Evolutionary conservation across 2,797 vertebrate genomes (phyloP).

Genomic region (Tadarida brasiliensis): DNA sequence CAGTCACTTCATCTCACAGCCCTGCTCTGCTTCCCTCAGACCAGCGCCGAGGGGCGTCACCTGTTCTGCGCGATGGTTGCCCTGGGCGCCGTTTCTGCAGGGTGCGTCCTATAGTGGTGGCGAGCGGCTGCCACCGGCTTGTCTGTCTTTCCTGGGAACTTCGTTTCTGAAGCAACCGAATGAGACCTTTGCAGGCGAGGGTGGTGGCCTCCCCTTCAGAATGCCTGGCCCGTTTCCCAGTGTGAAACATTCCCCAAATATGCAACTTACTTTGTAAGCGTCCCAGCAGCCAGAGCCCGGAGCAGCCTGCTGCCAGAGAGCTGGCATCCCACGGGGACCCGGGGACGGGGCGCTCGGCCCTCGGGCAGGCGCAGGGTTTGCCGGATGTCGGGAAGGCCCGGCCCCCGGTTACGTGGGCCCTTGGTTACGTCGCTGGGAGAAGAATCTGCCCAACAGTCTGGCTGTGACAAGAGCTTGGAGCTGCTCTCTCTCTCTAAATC

Average conservation of each 20-base stretch:
- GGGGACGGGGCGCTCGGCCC: neutral
- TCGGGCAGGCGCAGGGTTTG: neutral
- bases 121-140: neutral
- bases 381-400: slow-evolving; percentile 31
- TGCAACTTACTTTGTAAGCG: slow-evolving; percentile 56
- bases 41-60: neutral
- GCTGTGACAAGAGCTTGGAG: neutral
- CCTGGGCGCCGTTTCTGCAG: neutral
- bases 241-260: slow-evolving; percentile 79
- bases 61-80: neutral
- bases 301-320: neutral
- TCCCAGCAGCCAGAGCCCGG: slow-evolving; percentile 31
- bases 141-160: slow-evolving; percentile 67
- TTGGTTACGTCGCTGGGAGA: neutral
- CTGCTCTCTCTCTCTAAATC: slow-evolving; percentile 55
- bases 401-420: neutral
- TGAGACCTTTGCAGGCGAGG: slow-evolving; percentile 71
- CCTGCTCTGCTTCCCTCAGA: neutral
- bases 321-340: neutral
- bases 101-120: neutral
- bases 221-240: slow-evolving; percentile 79
- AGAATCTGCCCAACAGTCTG: slow-evolving; percentile 58
- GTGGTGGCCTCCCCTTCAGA: slow-evolving; percentile 73
- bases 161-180: slow-evolving; percentile 72
- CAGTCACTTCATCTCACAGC: neutral